Evolutionary conservation across 2,113 vertebrate genomes (phyloP), one percentile per base, ranked within the genome.

Genomic region (Ptyas mucosa): DNA sequence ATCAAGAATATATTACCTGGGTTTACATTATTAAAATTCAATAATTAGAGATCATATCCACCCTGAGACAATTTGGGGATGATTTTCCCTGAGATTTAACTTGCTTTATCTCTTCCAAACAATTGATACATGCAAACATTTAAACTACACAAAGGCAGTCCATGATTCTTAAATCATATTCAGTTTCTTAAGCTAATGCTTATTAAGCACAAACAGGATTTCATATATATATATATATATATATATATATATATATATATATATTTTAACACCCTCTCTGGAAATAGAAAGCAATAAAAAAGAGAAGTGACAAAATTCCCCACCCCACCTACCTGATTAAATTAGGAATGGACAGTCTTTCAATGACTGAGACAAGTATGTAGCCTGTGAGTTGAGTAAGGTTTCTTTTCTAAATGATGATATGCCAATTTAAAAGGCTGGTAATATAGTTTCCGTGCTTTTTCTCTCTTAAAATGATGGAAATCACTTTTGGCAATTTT

Each of bases 31-130:
- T 92, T 93, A 89, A n/a, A 91, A 34, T 86, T 46, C 29, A 85
- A 89, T 53, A 88, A 94, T 94, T 96, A 96, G 61, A 94, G 51
- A 96, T 93, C 92, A 86, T 94, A 91, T 21, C 96, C 18, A 58
- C 61, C 90, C 93, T 95, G 94, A 97, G 95, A 94, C 92, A 53
- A 29, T 96, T 92, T 20, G 61, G 58, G 89, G 92, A 97, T 92
- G 89, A 94, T 96, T 61, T 94, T 15, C 23, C 29, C 87, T 14
- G 54, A 88, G 95, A 95, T 53, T 93, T 10, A 94, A 6, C 61
- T 93, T 97, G 93, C 58, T 87, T 21, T 89, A 57, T 93, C 52
- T 92, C 89, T 94, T 69, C 51, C 5, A 91, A 94, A 91, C 89
- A 95, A 94, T 75, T 95, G 94, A 91, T 89, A 53, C 88, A 94